Evolutionary conservation across 2,888 invertebrate genomes (phyloP).

Genomic region (Parnassius smintheus): DNA sequence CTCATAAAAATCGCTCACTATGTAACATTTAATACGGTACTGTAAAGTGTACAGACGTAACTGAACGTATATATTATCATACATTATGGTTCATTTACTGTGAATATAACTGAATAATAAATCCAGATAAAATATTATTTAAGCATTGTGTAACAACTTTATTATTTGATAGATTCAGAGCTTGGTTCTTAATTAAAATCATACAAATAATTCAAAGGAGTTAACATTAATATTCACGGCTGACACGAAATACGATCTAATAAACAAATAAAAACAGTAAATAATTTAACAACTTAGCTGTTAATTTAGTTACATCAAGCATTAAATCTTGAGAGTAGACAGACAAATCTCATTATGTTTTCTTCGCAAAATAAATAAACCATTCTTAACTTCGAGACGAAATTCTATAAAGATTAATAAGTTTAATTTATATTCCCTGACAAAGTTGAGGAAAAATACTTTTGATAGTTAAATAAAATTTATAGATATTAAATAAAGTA

Average conservation of each 20-base stretch:
- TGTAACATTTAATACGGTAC: no score
- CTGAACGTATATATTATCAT: no score
- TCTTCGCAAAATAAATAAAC: conserved; percentile 21
- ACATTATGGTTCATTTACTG: no score
- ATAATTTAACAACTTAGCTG: conserved; percentile 18
- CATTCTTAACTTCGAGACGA: conserved; percentile 11
- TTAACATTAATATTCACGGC: conserved; percentile 2
- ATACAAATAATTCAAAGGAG: no score
- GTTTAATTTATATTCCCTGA: conserved; percentile 1
- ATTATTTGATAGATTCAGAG: no score
- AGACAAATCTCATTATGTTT: conserved; percentile 22
- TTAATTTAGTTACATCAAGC: conserved; percentile 21
- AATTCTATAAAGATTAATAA: conserved; percentile 4
- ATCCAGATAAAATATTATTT: no score
- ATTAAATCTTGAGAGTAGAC: conserved; percentile 7
- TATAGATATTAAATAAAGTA: conserved; percentile 1
- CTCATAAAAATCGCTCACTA: no score
- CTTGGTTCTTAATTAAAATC: no score
- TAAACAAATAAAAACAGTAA: conserved; percentile 15
- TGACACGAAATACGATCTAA: conserved; percentile 8
- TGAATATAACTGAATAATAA: no score
- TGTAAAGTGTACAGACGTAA: no score
- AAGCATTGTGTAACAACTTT: no score
- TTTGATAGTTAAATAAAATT: conserved; percentile 3
- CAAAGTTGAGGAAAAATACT: conserved; percentile 3